Conservation (phyloP, 64 coral and sea anemone genomes). For the Pocillopora damicornis region DNA sequence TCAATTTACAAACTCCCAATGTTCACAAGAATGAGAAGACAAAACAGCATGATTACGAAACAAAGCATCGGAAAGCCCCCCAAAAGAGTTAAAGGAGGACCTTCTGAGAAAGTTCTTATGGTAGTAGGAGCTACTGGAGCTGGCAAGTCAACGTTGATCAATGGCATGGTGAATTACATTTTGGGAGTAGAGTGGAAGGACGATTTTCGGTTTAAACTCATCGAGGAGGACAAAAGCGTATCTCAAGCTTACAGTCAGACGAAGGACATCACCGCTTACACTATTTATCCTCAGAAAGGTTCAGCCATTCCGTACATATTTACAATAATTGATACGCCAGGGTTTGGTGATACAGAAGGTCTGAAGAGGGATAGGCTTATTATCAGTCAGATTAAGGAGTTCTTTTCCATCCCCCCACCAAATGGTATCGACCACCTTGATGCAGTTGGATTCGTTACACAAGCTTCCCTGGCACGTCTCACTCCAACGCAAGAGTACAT, state of each 20-base stretch:
- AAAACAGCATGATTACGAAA: not conserved
- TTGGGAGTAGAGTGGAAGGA: conserved; percentile 1
- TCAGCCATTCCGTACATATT: not conserved
- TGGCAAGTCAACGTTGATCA: not conserved
- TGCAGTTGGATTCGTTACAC: conserved; percentile 29
- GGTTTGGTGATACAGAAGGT: conserved; percentile 40
- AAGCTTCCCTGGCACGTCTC: conserved; percentile 18
- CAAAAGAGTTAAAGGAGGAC: not conserved
- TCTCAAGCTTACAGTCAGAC: conserved; percentile 47
- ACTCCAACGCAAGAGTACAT: conserved; percentile 49
- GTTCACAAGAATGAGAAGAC: not conserved
- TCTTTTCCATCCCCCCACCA: conserved; percentile 18
- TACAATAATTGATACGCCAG: conserved; percentile 39
- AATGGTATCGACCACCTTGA: conserved; percentile 36
- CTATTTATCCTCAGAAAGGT: not conserved
- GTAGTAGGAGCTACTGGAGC: not conserved
- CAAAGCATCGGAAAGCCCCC: not conserved
- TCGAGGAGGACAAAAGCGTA: not conserved
- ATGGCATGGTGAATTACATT: not conserved
- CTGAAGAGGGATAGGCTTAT: conserved; percentile 24
- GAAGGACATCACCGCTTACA: conserved; percentile 43
- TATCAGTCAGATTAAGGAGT: conserved; percentile 37
- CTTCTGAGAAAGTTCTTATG: not conserved
- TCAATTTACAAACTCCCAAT: not conserved
- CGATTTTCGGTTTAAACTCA: conserved; percentile 3